phyloP scores from a whole-genome alignment of 2,888 invertebrate genomes.

The Thecophora atra region DNA sequence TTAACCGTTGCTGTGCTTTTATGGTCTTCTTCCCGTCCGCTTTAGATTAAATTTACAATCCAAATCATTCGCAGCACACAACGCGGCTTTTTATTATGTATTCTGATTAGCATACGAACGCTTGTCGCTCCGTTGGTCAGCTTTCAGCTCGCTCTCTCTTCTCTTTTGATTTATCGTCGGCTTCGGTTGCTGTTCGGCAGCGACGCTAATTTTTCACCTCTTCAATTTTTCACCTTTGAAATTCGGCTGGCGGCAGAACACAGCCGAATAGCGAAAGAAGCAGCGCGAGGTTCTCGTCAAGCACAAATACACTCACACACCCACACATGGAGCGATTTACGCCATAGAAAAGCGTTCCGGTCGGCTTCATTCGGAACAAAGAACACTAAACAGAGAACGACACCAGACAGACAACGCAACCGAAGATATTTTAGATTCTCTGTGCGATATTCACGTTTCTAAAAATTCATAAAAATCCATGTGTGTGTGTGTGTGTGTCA shows the following conservation, averaged over 20 bases:
- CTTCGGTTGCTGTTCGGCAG: constrained; percentile 35
- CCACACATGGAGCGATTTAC: constrained; percentile 55
- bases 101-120: constrained; percentile 50
- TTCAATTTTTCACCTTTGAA: constrained; percentile 32
- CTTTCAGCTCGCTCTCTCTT: background rate
- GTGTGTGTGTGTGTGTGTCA: background rate
- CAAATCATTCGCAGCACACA: constrained; percentile 10
- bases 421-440: background rate
- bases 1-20: too few relatives aligned
- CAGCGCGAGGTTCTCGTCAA: constrained; percentile 25
- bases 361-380: constrained; percentile 64
- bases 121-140: constrained; percentile 49
- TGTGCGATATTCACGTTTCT: too few relatives aligned
- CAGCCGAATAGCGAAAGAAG: constrained; percentile 37
- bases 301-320: too few relatives aligned
- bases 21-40: too few relatives aligned
- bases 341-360: constrained; percentile 65
- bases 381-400: constrained; percentile 60
- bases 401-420: constrained; percentile 21
- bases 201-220: constrained; percentile 37
- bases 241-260: constrained; percentile 42
- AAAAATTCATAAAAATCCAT: background rate
- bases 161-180: background rate
- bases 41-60: too few relatives aligned
- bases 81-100: background rate